Conservation (phyloP, 2,113 vertebrate genomes). For the Hemicordylus capensis region DNA sequence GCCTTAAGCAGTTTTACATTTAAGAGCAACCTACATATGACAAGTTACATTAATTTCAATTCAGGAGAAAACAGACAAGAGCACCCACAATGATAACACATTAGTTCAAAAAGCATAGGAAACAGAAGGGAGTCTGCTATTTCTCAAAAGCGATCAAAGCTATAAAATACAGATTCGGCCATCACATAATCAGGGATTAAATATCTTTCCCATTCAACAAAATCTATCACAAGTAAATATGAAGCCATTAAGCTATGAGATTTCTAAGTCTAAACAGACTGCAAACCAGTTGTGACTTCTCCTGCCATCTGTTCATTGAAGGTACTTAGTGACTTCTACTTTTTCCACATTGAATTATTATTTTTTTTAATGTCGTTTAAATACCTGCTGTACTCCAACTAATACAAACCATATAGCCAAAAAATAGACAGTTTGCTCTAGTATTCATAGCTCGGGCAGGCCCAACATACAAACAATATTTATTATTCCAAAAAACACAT, state of each 20-base stretch:
- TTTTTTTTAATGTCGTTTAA: conserved; percentile 40
- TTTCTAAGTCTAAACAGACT: conserved; percentile 69
- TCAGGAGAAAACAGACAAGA: conserved; percentile 62
- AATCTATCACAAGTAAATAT: conserved; percentile 75
- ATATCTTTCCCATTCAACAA: conserved; percentile 74
- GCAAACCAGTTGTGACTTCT: conserved; percentile 71
- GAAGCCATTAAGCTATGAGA: conserved; percentile 80
- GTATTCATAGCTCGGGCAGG: background rate
- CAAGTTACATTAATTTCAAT: conserved; percentile 85
- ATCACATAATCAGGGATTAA: conserved; percentile 66
- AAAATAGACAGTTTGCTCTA: background rate
- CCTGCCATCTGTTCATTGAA: conserved; percentile 80
- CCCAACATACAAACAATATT: background rate
- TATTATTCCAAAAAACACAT: background rate
- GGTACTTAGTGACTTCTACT: conserved; percentile 64
- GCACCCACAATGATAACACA: conserved; percentile 66
- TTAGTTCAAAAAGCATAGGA: conserved; percentile 57
- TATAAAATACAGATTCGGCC: conserved; percentile 57
- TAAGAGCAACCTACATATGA: conserved; percentile 91
- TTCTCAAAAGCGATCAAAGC: conserved; percentile 52
- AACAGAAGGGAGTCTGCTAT: conserved; percentile 47
- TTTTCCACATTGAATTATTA: conserved; percentile 44
- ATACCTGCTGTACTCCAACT: background rate
- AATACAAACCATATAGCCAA: background rate
- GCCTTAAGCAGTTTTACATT: conserved; percentile 80